phyloP scores from a whole-genome alignment of 2,797 vertebrate genomes.

The Lateolabrax maculatus region DNA sequence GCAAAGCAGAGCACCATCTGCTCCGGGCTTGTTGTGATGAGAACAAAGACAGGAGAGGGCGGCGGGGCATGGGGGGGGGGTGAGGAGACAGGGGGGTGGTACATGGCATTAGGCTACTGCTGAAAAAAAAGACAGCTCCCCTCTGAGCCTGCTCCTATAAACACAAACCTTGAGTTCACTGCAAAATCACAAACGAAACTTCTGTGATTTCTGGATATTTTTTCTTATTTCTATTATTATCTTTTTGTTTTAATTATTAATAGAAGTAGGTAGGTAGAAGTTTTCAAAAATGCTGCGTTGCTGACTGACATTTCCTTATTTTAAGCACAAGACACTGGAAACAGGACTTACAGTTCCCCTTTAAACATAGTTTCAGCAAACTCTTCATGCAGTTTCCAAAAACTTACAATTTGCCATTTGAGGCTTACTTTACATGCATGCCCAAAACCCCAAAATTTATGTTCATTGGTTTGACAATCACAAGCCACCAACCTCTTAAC shows the following conservation, averaged over 20 bases:
- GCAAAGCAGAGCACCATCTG: conserved; percentile 86
- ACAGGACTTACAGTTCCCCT: background rate
- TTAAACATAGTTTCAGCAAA: background rate
- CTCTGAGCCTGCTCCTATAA: conserved; percentile 17
- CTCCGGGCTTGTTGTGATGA: conserved; percentile 84
- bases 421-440: background rate
- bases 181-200: background rate
- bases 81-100: conserved; percentile 15
- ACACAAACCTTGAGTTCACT: conserved; percentile 13
- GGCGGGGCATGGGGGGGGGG: conserved; percentile 62
- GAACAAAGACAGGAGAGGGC: conserved; percentile 86
- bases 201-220: background rate
- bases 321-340: background rate
- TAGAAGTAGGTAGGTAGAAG: no score
- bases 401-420: background rate
- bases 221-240: background rate
- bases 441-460: background rate
- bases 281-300: no score
- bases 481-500: background rate
- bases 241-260: no score
- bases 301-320: background rate
- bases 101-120: conserved; percentile 55
- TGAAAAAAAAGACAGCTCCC: conserved; percentile 36
- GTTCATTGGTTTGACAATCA: background rate
- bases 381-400: background rate